These are phyloP conservation scores for Champsocephalus gunnari DNA, from an alignment of 2,797 vertebrate genomes.

Conservation along the genomic window DNA sequence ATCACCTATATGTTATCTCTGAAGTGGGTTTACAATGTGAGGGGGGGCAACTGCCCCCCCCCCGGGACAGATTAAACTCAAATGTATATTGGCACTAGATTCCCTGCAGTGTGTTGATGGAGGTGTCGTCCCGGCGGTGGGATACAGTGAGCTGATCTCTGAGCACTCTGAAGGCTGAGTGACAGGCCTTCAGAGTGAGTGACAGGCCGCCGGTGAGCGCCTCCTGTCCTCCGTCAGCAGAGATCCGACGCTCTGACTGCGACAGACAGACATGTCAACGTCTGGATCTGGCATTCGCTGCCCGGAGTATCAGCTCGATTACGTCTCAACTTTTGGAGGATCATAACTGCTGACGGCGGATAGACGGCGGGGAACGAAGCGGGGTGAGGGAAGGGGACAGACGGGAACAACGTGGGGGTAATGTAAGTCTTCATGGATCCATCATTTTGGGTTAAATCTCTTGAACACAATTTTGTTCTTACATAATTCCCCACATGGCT, in stretches of 20 bases:
- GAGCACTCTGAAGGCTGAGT: constrained; percentile 41
- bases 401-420: background rate
- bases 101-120: constrained; percentile 24
- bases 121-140: constrained; percentile 10
- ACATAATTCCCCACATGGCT: background rate
- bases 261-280: constrained; percentile 50
- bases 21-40: background rate
- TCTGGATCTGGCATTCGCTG: constrained; percentile 43
- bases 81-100: background rate
- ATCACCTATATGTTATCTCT: background rate
- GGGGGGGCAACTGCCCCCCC: background rate
- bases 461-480: background rate
- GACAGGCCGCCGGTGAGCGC: constrained; percentile 55
- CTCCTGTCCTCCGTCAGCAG: constrained; percentile 33
- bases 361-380: background rate
- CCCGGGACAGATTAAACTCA: background rate
- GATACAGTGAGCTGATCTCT: constrained; percentile 35
- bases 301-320: constrained; percentile 16
- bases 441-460: background rate
- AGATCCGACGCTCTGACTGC: constrained; percentile 46
- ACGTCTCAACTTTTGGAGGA: constrained; percentile 5
- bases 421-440: background rate
- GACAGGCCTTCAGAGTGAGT: constrained; percentile 42
- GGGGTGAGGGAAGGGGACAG: background rate
- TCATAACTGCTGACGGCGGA: constrained; percentile 9